Percentiles rank a stretch among this genome's conserved stretches.
These are phyloP conservation scores for Lacerta agilis DNA, from an alignment of 2,797 vertebrate species.

Conservation along the genomic window DNA sequence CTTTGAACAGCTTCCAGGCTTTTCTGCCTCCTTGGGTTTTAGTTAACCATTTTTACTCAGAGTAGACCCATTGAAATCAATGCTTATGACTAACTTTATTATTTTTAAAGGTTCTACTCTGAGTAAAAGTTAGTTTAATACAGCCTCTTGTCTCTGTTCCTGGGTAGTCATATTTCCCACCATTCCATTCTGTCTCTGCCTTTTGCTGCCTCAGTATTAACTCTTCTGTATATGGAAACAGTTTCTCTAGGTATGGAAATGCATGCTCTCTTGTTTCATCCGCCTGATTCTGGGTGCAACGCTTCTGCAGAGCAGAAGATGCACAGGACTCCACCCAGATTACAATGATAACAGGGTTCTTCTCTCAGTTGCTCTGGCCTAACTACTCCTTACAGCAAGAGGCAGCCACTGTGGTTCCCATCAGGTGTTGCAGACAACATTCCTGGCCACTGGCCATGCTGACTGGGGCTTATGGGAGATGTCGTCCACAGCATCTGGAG, in stretches of 20 bases:
- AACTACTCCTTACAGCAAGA: neutral
- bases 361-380: neutral
- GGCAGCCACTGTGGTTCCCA: too few species aligned
- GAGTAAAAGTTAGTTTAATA: too few species aligned
- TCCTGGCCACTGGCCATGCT: too few species aligned
- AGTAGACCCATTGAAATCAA: too few species aligned
- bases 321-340: neutral
- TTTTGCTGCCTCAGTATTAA: neutral
- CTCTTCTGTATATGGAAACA: neutral
- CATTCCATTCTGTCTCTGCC: neutral
- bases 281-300: neutral
- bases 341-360: too few species aligned
- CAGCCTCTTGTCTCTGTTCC: too few species aligned
- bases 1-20: neutral
- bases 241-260: neutral
- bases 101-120: too few species aligned
- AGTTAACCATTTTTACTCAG: too few species aligned
- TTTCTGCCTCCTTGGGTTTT: neutral
- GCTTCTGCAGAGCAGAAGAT: neutral
- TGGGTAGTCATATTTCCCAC: neutral
- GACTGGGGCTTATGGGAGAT: too few species aligned
- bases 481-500: too few species aligned
- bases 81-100: too few species aligned
- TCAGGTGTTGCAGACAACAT: too few species aligned
- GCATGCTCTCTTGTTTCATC: neutral